Percentiles rank a stretch among this genome's conserved stretches.
These are phyloP conservation scores for Dioctria linearis DNA, from an alignment of 2,888 invertebrate species.

Conservation along the genomic window DNA sequence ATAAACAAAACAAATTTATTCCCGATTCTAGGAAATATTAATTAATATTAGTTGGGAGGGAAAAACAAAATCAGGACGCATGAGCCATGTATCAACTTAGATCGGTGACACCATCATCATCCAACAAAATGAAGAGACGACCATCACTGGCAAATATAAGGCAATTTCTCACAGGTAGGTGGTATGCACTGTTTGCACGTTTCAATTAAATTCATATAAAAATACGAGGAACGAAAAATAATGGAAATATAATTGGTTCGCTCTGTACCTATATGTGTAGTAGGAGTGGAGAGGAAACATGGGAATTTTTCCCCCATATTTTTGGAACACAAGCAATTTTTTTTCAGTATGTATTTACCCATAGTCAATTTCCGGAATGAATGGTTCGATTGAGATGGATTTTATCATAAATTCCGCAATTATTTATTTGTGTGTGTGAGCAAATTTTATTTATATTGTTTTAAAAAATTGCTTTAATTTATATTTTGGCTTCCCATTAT, in stretches of 20 bases:
- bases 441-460: no score
- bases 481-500: no score
- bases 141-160: conserved; percentile 24
- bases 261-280: not conserved
- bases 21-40: conserved; percentile 9
- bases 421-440: no score
- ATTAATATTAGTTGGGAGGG: conserved; percentile 24
- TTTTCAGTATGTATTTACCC: no score
- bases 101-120: not conserved
- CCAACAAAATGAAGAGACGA: conserved; percentile 13
- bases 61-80: not conserved
- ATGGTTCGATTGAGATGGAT: no score
- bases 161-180: conserved; percentile 33
- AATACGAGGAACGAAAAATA: not conserved
- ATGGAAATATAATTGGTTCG: conserved; percentile 33
- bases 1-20: not conserved
- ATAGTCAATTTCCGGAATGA: no score
- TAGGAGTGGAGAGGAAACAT: not conserved
- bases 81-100: conserved; percentile 2
- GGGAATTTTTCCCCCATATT: no score
- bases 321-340: no score
- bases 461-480: no score
- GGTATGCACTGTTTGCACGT: not conserved
- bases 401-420: no score
- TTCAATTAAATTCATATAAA: conserved; percentile 29